Base-by-base conservation (phyloP, 2,113 vertebrate species). In the Erinaceus europaeus region DNA sequence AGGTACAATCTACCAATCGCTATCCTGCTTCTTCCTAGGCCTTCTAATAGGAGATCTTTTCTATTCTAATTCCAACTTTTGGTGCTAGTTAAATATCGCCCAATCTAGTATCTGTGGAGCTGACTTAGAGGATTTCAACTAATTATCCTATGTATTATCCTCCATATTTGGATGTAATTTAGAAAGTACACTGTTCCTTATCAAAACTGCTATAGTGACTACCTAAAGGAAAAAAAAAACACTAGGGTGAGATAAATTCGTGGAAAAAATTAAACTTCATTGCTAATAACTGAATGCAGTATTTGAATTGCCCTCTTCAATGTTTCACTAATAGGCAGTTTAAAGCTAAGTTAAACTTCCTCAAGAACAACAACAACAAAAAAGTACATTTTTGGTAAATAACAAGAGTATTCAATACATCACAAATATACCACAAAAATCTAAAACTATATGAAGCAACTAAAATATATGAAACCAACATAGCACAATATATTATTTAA, bases 361-460 rank as follows among this genome's bases (percentile, higher is more conserved):
- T 42, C 50, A 38, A n/a, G n/a, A n/a, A n/a, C 12, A 48, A 81
- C 9, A 55, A 79, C 0, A 88, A 32, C 62, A 86, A 91, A 91
- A 91, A 1, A 20, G 10, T 8, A 65, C 85, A 52, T 57, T 89
- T 42, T 67, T 73, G 18, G n/a, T 76, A 76, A 79, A 46, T 74
- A 44, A 91, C 59, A 23, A 64, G n/a, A 84, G 62, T 81, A 86
- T n/a, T 76, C 83, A 91, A 71, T 17, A 62, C 48, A 89, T n/a
- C n/a, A n/a, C n/a, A n/a, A n/a, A n/a, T n/a, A n/a, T n/a, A n/a
- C n/a, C 10, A 44, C 38, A 18, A 27, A 88, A 92, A 85, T 48
- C 52, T 64, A 92, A 86, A 38, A 68, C 34, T 25, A 44, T 40
- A 27, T 4, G 81, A 52, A 78, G 10, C 12, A 82, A 53, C 20